Evolutionary conservation across 2,113 vertebrate genomes (phyloP), one percentile per base, ranked within the genome.

Genomic region (Stictonetta naevosa): DNA sequence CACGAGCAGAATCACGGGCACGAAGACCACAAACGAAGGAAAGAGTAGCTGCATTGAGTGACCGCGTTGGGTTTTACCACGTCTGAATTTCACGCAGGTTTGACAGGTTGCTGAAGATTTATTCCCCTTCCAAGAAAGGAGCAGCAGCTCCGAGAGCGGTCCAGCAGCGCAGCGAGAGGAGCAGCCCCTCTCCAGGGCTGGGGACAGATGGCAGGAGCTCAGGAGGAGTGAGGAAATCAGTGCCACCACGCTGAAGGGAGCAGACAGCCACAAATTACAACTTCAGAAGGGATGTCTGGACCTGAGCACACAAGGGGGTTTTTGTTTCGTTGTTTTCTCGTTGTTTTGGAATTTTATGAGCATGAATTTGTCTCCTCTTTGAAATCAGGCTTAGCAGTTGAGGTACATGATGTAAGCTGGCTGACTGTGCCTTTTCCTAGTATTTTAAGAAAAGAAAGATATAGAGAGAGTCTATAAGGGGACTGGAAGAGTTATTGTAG

Each of bases 231-330:
- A 83, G 64, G 81, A 92, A 95, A 92, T 85, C 83, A 53, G 22
- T 4, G 36, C 64, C 55, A 9, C 33, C 26, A 14, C 66, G 83
- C 83, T 46, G 66, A 80, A 95, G 36, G 22, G 59, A 91, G 88
- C 92, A 91, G 83, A 50, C 72, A 83, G 81, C 86, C 96, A 92
- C 94, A 95, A 95, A 90, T 72, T 84, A 79, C 63, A 88, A 50
- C 81, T 90, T 67, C 15, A 71, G 81, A 69, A 50, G 56, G 60
- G 71, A n/a, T 56, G 86, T 84, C 96, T 94, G 79, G 81, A 91
- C 60, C 90, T 58, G 68, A 88, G 60, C 48, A 82, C 83, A 62
- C 60, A 55, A 78, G 63, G 59, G 85, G 38, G 10, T 22, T 7
- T 74, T 83, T 40, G 23, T 28, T 68, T 59, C 58, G 25, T 55